Evolutionary conservation across 2,797 vertebrate genomes (phyloP).

Genomic region (Leontopithecus rosalia): DNA sequence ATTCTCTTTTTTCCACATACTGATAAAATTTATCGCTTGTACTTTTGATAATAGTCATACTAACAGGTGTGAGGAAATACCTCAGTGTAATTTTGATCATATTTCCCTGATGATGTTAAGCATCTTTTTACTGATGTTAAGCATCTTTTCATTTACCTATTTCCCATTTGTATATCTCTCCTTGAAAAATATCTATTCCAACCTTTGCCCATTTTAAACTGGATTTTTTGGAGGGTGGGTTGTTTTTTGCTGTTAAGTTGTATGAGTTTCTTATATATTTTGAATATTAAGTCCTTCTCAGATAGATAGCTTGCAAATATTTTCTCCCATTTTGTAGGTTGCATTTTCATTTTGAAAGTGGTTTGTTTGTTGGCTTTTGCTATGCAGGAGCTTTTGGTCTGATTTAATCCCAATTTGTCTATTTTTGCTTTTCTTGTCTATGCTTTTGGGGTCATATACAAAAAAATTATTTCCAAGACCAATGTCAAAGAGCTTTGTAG

Average conservation of each 20-base stretch:
- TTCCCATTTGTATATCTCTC: background rate
- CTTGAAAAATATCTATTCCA: background rate
- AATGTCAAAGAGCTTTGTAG: background rate
- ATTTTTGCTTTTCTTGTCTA: background rate
- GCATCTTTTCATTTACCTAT: background rate
- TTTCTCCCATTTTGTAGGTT: background rate
- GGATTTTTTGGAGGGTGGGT: background rate
- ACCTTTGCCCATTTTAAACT: background rate
- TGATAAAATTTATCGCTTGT: background rate
- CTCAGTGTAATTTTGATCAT: background rate
- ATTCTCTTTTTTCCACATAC: background rate
- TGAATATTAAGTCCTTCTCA: background rate
- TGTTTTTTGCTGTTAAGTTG: background rate
- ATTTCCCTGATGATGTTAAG: background rate
- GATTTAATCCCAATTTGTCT: background rate
- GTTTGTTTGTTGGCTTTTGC: background rate
- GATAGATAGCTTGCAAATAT: background rate
- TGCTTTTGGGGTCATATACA: background rate
- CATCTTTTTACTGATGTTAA: background rate
- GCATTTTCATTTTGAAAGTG: background rate
- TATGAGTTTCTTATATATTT: background rate
- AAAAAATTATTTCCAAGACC: background rate
- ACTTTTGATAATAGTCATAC: background rate
- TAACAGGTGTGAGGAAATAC: background rate
- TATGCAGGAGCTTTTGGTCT: background rate